Base-by-base conservation (phyloP, 1,140 invertebrate species). In the Wiebesia pumilae region DNA sequence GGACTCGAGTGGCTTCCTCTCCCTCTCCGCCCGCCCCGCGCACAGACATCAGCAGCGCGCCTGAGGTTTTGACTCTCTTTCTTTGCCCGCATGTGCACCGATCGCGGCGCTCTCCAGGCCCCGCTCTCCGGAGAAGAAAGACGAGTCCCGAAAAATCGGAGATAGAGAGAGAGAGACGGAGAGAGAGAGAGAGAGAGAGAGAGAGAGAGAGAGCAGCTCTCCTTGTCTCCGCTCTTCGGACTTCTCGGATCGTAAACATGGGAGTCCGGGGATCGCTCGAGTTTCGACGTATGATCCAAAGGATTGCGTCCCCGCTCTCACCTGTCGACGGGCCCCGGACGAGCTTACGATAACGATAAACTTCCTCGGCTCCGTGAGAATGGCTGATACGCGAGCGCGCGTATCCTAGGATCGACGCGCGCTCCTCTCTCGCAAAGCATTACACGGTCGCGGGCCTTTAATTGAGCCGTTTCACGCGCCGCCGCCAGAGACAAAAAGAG, bases 21-120 rank as follows among this genome's bases (percentile, higher is more conserved):
- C n/a, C 33, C 1, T 27, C 38, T n/a, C 27, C 21, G 75, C 0
- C 35, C 38, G 24, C 16, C 51, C 67, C 62, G 35, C 38, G 58
- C 71, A 75, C 54, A 19, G 19, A 35, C 54, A n/a, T 27, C 30
- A n/a, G 33, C 77, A 43, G 21, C 58, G 27, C 1, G 24, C 21
- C n/a, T 40, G 69, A 81, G 84, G 67, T 86, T 86, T 86, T 86
- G 84, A 86, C 84, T 86, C 78, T n/a, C 84, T 79, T 84, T 85
- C 40, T 40, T 65, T 58, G 75, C 35, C 30, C 77, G 47, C 43
- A 54, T 19, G 35, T 35, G 43, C 77, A 78, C 43, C n/a, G 47
- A 78, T 54, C 12, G 1, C 12, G 43, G 27, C 77, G 47, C 30
- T 54, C 77, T n/a, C 3, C 30, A 27, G 30, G 16, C 58, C 21